Evolutionary conservation across 2,888 invertebrate genomes (phyloP).

Genomic region (Diarsia dahlii): DNA sequence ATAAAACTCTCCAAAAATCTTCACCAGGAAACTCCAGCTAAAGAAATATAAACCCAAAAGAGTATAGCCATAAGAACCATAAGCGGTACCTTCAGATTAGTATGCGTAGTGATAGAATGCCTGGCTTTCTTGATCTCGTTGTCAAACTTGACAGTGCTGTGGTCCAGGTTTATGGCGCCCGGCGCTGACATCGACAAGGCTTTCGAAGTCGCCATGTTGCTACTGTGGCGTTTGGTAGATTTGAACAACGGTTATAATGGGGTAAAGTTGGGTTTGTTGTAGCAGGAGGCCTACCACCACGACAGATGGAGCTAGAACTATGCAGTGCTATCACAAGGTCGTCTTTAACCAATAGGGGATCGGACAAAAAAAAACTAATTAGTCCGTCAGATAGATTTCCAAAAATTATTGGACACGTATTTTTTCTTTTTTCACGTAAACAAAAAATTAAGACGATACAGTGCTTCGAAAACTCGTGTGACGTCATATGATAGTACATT

Average conservation of each 20-base stretch:
- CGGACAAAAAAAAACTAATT: no score
- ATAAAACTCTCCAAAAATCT: no score
- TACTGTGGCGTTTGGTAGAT: conserved; percentile 77
- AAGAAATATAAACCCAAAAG: conserved; percentile 1
- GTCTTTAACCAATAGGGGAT: no score
- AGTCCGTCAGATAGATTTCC: no score
- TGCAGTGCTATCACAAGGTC: neutral
- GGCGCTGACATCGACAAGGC: conserved; percentile 96
- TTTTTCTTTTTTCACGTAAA: no score
- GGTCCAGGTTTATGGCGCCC: conserved; percentile 95
- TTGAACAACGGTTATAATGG: neutral
- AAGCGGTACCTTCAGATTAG: conserved; percentile 80
- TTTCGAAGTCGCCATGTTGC: conserved; percentile 93
- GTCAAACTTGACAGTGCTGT: conserved; percentile 93
- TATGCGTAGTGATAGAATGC: conserved; percentile 87
- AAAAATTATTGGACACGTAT: no score
- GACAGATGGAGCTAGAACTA: neutral
- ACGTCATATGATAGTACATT: no score
- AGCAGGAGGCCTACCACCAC: neutral
- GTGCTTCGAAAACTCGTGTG: no score
- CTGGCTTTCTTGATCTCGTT: conserved; percentile 89
- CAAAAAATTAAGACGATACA: no score
- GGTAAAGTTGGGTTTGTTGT: neutral
- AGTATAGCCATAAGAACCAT: conserved; percentile 8
- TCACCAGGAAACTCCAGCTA: neutral